Conservation (phyloP, 2,888 invertebrate species). For the Taenaris catops region DNA sequence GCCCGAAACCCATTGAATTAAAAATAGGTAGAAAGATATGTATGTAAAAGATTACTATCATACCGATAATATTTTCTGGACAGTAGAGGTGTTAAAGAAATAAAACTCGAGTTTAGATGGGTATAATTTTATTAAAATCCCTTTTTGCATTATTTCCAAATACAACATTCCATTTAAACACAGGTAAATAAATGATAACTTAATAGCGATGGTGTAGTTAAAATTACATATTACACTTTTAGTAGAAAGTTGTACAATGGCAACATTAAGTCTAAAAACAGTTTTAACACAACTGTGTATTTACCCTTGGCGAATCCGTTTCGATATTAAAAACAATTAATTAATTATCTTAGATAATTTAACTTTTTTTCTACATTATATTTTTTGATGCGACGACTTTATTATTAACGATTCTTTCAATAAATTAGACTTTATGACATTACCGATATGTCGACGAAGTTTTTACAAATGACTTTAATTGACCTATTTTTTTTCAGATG, state of each 20-base stretch:
- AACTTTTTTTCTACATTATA: neutral
- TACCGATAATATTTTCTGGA: too few relatives aligned
- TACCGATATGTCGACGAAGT: slow-evolving; percentile 37
- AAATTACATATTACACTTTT: too few relatives aligned
- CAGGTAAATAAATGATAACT: slow-evolving; percentile 21
- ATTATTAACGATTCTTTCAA: neutral
- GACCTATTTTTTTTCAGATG: slow-evolving; percentile 32
- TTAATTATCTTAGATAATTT: neutral
- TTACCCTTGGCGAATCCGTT: neutral
- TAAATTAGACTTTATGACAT: slow-evolving; percentile 9
- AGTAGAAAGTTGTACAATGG: slow-evolving; percentile 12
- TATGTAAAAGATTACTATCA: too few relatives aligned
- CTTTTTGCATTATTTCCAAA: slow-evolving; percentile 35
- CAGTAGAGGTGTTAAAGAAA: too few relatives aligned
- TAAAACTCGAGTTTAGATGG: slow-evolving; percentile 26
- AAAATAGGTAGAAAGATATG: too few relatives aligned
- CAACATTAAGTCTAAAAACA: too few relatives aligned
- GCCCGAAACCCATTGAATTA: too few relatives aligned
- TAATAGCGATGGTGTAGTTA: too few relatives aligned
- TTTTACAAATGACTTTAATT: slow-evolving; percentile 37
- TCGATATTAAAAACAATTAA: neutral
- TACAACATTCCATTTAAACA: slow-evolving; percentile 31
- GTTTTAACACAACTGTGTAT: too few relatives aligned
- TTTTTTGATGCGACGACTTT: neutral
- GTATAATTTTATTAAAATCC: slow-evolving; percentile 61